phyloP scores from a whole-genome alignment of 2,797 vertebrate genomes.

The Bryconaethiops microstoma region DNA sequence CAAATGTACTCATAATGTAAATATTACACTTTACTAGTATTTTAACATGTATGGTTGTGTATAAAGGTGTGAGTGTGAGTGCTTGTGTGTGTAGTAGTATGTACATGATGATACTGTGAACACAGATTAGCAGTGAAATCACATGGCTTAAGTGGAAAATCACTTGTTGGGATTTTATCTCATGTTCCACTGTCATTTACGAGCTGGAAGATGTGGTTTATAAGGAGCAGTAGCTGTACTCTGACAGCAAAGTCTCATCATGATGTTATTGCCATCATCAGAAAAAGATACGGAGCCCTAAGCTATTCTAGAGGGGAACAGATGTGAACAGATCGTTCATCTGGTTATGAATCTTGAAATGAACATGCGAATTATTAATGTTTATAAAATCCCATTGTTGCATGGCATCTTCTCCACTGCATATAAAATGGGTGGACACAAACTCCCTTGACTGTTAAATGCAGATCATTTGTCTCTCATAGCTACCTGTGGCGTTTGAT shows the following conservation, averaged over 20 bases:
- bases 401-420: slow-evolving; percentile 20
- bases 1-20: no score
- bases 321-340: slow-evolving; percentile 26
- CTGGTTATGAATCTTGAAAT: slow-evolving; percentile 27
- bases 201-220: slow-evolving; percentile 8
- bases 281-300: not conserved
- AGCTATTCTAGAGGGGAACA: slow-evolving; percentile 1
- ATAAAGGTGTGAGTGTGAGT: slow-evolving; percentile 11
- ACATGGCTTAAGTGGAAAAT: not conserved
- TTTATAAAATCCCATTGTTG: slow-evolving; percentile 36
- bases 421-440: not conserved
- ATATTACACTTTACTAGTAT: no score
- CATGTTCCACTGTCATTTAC: slow-evolving; percentile 20
- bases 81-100: not conserved
- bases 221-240: slow-evolving; percentile 1
- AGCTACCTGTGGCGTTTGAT: slow-evolving; percentile 59
- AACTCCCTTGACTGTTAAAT: slow-evolving; percentile 53
- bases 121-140: no score
- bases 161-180: not conserved
- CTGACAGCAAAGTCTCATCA: slow-evolving; percentile 30
- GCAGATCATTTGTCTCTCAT: slow-evolving; percentile 54
- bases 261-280: slow-evolving; percentile 25
- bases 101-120: no score
- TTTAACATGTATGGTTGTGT: slow-evolving; percentile 4
- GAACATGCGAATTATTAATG: slow-evolving; percentile 50